phyloP scores from a whole-genome alignment of 2,888 invertebrate species.

The Amaurobius ferox region DNA sequence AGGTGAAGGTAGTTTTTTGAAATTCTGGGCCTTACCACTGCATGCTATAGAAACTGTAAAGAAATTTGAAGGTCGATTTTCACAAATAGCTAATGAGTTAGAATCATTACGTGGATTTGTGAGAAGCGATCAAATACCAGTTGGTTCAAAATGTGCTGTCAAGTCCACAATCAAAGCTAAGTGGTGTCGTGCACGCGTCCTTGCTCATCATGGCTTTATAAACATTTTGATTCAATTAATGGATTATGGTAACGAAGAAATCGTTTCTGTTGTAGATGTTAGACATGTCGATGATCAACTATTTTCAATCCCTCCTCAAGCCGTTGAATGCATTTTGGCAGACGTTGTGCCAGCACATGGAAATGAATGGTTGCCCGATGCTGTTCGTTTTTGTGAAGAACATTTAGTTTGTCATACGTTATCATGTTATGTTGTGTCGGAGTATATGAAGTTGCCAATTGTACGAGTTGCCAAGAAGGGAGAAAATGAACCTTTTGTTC shows the following conservation, averaged over 20 bases:
- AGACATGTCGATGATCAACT: constrained; percentile 37
- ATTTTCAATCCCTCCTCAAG: constrained; percentile 19
- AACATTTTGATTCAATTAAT: constrained; percentile 37
- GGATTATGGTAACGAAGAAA: constrained; percentile 65
- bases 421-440: constrained; percentile 29
- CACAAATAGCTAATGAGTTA: constrained; percentile 3
- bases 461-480: constrained; percentile 53
- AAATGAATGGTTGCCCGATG: constrained; percentile 32
- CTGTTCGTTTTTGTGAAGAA: constrained; percentile 37
- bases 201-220: not conserved
- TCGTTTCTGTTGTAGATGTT: constrained; percentile 19
- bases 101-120: constrained; percentile 29
- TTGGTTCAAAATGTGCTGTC: constrained; percentile 32
- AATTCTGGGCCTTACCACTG: constrained; percentile 45
- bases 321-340: constrained; percentile 61
- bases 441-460: constrained; percentile 25
- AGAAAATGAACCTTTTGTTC: constrained; percentile 53
- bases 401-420: constrained; percentile 32
- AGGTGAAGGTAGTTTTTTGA: constrained; percentile 40
- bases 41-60: constrained; percentile 17
- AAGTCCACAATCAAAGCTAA: constrained; percentile 15
- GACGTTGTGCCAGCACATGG: constrained; percentile 40
- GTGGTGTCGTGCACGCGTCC: constrained; percentile 55
- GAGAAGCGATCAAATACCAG: constrained; percentile 32
- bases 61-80: constrained; percentile 22